These are phyloP conservation scores for Melanophora roralis DNA, from an alignment of 2,888 invertebrate genomes.

Conservation along the genomic window DNA sequence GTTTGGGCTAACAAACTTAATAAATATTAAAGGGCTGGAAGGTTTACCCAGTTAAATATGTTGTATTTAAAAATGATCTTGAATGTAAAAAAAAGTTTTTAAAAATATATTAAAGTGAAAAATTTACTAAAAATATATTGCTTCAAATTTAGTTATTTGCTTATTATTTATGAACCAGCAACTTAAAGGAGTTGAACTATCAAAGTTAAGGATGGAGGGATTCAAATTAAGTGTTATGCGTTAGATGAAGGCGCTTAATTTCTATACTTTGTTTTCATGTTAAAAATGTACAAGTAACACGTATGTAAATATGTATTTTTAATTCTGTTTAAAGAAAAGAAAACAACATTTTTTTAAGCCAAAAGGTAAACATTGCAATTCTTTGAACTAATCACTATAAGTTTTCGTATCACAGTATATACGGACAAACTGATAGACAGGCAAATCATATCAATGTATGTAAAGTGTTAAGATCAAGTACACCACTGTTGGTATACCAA, in stretches of 20 bases:
- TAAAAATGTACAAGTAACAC: slow-evolving; percentile 5
- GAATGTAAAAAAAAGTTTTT: slow-evolving; percentile 28
- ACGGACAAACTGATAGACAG: not conserved
- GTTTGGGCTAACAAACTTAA: not conserved
- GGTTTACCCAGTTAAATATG: slow-evolving; percentile 39
- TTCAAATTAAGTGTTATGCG: slow-evolving; percentile 26
- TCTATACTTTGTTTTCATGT: slow-evolving; percentile 35
- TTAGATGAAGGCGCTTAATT: slow-evolving; percentile 59
- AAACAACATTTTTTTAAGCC: slow-evolving; percentile 47
- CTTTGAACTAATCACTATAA: slow-evolving; percentile 56
- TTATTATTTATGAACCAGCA: slow-evolving; percentile 65
- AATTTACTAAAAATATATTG: slow-evolving; percentile 61
- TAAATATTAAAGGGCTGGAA: slow-evolving; percentile 19
- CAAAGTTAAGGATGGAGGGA: slow-evolving; percentile 15
- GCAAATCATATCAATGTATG: not conserved
- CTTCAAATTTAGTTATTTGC: slow-evolving; percentile 52
- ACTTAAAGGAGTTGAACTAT: slow-evolving; percentile 44
- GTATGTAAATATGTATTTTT: not conserved
- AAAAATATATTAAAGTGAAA: slow-evolving; percentile 60
- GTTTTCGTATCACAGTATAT: slow-evolving; percentile 29
- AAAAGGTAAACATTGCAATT: slow-evolving; percentile 61
- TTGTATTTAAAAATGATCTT: not conserved
- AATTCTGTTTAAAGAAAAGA: slow-evolving; percentile 36
- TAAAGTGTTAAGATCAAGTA: slow-evolving; percentile 29
- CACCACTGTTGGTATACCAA: not conserved